Evolutionary conservation across 2,888 invertebrate species (phyloP).

Genomic region (Reticulitermes lucifugus): DNA sequence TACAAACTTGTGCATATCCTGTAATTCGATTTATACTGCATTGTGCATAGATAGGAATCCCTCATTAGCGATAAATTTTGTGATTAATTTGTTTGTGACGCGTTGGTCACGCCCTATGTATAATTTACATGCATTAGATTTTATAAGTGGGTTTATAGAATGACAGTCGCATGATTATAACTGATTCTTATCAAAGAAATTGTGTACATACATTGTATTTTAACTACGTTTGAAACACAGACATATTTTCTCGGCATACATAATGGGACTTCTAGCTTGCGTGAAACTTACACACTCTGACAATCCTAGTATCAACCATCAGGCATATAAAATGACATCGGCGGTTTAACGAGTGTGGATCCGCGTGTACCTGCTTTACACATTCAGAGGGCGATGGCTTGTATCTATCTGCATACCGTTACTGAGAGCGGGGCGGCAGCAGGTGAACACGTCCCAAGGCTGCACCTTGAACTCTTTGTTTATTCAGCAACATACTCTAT

Average conservation of each 20-base stretch:
- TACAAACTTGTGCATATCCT: background rate
- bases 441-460: no score
- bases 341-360: background rate
- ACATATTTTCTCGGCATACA: background rate
- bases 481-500: no score
- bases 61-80: background rate
- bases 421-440: no score
- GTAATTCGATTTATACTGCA: background rate
- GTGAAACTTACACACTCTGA: background rate
- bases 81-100: background rate
- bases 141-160: constrained; percentile 21
- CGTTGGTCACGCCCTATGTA: background rate
- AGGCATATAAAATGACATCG: background rate
- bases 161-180: constrained; percentile 7
- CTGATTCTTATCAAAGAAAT: constrained; percentile 14
- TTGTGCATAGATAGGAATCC: background rate
- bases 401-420: no score
- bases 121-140: constrained; percentile 13
- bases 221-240: background rate
- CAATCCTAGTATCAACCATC: background rate
- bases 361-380: no score
- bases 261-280: background rate
- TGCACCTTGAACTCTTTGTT: no score
- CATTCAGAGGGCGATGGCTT: no score
- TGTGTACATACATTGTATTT: constrained; percentile 5